Base-by-base conservation (phyloP, 2,888 invertebrate genomes). In the Agonopterix subpropinquella region DNA sequence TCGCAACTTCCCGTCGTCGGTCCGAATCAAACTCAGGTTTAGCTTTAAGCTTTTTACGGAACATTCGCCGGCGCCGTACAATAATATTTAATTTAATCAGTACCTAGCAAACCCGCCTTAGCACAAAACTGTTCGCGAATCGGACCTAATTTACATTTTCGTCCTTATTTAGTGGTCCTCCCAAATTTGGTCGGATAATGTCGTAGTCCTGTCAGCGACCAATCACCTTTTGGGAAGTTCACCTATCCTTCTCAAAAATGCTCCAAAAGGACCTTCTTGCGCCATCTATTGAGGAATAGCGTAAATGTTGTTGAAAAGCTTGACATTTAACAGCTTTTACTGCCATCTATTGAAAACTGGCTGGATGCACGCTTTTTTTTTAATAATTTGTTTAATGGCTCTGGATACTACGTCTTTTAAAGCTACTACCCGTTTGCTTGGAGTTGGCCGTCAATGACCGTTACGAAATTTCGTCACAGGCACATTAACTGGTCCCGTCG, bases 121-220 rank as follows among this genome's bases (percentile, higher is more conserved):
- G 49, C 55, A 52, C 50, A 48, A 59, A 51, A 35, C 43, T 37
- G 11, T 9, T 39, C 36, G 44, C 42, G 36, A 44, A 71, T 74
- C 67, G 68, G 67, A 77, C 74, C 70, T n/a, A 59, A 59, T 64
- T 58, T 54, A 60, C 54, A 70, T 67, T 74, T 73, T 74, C 67
- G 67, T 73, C 68, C 75, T 70, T 77, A 70, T 67, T 68, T 62
- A 61, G 63, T 51, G 52, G 53, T 54, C 64, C 80, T 65, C 61
- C 72, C 61, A 58, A 64, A 73, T 55, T 76, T 73, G 67, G 80
- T 60, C 68, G 83, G 61, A 52, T 80, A 67, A 73, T 76, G 73
- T 60, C 60, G 63, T 64, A 49, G 61, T 57, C 57, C 53, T 52
- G 47, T 49, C 54, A 58, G 51, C 55, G 61, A 69, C 79, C 78